Evolutionary conservation across 2,113 vertebrate species (phyloP).

Genomic region (Thryonomys swinderianus): DNA sequence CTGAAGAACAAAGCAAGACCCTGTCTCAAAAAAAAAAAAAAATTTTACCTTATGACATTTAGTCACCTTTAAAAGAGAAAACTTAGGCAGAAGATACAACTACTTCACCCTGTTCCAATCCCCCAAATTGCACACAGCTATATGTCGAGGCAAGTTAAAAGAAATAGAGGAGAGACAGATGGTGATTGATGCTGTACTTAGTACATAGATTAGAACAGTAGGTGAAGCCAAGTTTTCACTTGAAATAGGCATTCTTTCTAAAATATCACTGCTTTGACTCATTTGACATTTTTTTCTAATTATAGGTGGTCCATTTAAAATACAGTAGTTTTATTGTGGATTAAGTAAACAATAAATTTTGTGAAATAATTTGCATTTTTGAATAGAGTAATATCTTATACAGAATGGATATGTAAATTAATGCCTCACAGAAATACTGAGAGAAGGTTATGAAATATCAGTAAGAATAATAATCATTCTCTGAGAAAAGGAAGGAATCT

Average conservation of each 20-base stretch:
- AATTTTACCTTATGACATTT: neutral
- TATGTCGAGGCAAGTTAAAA: neutral
- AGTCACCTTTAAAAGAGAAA: neutral
- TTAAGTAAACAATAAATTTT: constrained; percentile 27
- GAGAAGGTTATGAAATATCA: neutral
- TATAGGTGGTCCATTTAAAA: neutral
- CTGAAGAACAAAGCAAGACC: too few species aligned
- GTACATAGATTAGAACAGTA: constrained; percentile 44
- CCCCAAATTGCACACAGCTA: neutral
- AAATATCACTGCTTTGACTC: constrained; percentile 36
- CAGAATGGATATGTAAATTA: neutral
- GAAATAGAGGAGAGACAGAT: constrained; percentile 17
- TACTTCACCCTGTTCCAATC: neutral
- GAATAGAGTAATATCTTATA: neutral
- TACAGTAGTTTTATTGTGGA: neutral
- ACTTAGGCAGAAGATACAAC: neutral
- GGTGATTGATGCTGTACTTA: neutral
- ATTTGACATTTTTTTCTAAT: constrained; percentile 19
- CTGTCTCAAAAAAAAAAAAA: too few species aligned
- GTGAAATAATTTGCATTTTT: constrained; percentile 16
- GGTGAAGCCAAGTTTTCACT: constrained; percentile 54
- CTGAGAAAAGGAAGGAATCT: neutral
- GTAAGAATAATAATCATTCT: neutral
- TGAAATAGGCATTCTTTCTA: constrained; percentile 6
- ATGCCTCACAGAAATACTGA: neutral